Evolutionary conservation across 2,888 invertebrate species (phyloP).

Genomic region (Exephanes ischioxanthus): DNA sequence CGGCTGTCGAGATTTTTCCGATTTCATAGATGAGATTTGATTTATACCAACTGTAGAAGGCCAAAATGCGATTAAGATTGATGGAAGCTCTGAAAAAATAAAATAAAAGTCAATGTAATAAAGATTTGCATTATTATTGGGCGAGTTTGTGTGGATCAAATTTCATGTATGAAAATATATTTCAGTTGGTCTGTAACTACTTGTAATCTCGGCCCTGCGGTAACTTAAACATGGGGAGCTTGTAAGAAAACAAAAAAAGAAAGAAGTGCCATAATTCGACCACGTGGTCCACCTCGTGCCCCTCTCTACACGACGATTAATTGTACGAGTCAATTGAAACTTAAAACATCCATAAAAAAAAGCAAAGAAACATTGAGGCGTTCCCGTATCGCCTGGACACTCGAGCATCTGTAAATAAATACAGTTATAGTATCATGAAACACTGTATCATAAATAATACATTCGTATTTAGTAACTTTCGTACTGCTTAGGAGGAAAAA

Average conservation of each 20-base stretch:
- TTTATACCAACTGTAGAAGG: background rate
- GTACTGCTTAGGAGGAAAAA: constrained; percentile 20
- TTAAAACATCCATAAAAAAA: background rate
- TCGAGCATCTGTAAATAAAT: constrained; percentile 64
- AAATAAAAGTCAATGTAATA: background rate
- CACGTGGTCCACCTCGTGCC: constrained; percentile 23
- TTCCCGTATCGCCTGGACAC: constrained; percentile 7
- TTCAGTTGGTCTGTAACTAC: background rate
- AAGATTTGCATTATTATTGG: background rate
- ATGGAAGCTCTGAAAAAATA: background rate
- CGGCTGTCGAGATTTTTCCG: constrained; percentile 37
- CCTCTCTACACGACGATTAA: constrained; percentile 17
- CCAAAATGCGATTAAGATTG: background rate
- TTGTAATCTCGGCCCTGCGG: constrained; percentile 44
- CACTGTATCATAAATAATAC: constrained; percentile 47
- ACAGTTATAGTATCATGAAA: constrained; percentile 54
- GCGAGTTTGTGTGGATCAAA: background rate
- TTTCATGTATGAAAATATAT: background rate
- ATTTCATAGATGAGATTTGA: constrained; percentile 20
- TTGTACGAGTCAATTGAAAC: constrained; percentile 6
- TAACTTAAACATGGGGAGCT: constrained; percentile 46
- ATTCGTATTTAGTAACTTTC: constrained; percentile 31
- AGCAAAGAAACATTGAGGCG: constrained; percentile 5
- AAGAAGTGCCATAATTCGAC: constrained; percentile 66
- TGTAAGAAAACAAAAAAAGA: constrained; percentile 15